Conservation (phyloP, 2,113 vertebrate genomes). For the Glareola pratincola region DNA sequence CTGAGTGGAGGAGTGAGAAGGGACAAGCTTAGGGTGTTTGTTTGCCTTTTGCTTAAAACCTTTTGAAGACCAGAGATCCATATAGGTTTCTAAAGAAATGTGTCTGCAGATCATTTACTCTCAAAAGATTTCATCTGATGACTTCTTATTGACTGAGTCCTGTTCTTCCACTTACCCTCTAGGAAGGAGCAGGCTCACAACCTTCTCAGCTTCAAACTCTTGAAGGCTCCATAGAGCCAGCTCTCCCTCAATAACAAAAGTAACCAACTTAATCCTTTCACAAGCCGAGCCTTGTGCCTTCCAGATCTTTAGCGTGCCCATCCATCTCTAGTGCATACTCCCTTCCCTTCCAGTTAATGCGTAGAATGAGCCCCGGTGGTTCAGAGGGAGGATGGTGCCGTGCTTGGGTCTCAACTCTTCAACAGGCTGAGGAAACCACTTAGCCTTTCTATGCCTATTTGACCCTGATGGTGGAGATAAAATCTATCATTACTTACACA, state of each 20-base stretch:
- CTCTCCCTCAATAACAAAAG: neutral
- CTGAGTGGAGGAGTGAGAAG: neutral
- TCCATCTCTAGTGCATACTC: neutral
- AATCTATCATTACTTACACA: neutral
- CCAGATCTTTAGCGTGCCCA: rapidly evolving
- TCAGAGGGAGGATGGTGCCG: neutral
- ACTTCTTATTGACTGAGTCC: neutral
- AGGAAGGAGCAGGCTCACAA: rapidly evolving
- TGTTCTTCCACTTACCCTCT: neutral
- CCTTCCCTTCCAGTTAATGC: rapidly evolving
- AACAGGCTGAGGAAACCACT: neutral
- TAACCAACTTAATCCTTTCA: neutral
- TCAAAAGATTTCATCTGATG: neutral
- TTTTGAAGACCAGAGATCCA: neutral
- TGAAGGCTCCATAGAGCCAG: neutral
- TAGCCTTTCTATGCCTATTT: neutral
- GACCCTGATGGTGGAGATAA: neutral
- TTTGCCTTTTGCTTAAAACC: neutral
- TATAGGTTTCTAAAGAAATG: neutral
- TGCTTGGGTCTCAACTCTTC: neutral
- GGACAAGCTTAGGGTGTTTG: neutral
- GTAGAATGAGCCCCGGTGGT: rapidly evolving
- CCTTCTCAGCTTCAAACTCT: neutral
- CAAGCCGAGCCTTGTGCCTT: neutral
- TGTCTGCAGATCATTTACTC: neutral